Percentiles rank a stretch among this genome's conserved stretches.
Conservation (phyloP, 2,888 invertebrate species). For the Callinectes sapidus region DNA sequence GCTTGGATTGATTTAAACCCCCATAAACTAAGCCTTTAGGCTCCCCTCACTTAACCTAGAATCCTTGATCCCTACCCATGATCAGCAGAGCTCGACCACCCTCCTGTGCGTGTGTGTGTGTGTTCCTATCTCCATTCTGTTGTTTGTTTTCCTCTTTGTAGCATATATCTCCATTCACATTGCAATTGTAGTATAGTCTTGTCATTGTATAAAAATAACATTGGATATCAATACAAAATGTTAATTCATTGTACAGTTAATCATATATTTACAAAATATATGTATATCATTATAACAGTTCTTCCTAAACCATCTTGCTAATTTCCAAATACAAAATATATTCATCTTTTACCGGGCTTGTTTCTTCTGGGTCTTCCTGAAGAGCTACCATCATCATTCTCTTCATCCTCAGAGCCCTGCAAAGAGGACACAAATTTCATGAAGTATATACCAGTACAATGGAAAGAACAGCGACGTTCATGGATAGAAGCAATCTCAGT, state of each 20-base stretch:
- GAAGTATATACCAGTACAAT: background rate
- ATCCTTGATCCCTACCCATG: no score
- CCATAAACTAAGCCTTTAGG: no score
- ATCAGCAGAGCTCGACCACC: no score
- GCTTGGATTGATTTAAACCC: no score
- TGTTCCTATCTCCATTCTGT: no score
- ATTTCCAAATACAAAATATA: background rate
- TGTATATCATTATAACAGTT: background rate
- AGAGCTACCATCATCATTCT: background rate
- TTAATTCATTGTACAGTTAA: background rate
- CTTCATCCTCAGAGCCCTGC: background rate
- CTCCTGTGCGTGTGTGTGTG: no score
- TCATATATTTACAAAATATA: background rate
- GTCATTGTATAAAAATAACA: background rate
- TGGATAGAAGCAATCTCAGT: no score
- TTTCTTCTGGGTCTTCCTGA: constrained; percentile 15
- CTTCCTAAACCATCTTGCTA: no score
- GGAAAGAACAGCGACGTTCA: background rate
- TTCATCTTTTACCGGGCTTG: background rate
- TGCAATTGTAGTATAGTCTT: no score
- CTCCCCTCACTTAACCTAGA: no score
- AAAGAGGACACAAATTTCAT: background rate
- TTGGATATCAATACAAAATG: background rate
- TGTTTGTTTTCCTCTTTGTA: no score
- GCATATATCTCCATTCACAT: no score